phyloP scores from a whole-genome alignment of 2,113 vertebrate genomes.

The Peromyscus polionotus region DNA sequence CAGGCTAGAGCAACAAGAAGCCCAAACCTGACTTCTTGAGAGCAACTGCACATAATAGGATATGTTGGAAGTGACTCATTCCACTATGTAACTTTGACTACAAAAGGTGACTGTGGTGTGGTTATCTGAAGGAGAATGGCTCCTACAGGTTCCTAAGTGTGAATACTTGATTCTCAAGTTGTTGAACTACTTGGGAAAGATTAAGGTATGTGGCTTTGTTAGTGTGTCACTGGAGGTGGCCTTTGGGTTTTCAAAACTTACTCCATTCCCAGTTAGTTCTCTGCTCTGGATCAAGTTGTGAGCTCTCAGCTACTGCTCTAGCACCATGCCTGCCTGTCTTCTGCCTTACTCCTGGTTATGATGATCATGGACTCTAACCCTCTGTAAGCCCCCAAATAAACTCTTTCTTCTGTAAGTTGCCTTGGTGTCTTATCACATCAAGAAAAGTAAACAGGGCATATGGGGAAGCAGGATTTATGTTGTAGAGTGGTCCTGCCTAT shows the following conservation, averaged over 20 bases:
- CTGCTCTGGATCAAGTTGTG: neutral
- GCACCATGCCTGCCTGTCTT: neutral
- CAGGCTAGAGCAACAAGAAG: neutral
- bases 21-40: neutral
- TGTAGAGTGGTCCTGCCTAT: neutral
- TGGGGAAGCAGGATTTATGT: neutral
- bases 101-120: neutral
- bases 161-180: neutral
- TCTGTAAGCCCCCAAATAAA: neutral
- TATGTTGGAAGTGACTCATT: neutral
- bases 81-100: neutral
- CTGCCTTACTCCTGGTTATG: neutral
- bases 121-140: neutral
- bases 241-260: neutral
- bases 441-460: neutral
- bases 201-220: neutral
- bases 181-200: neutral
- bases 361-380: neutral
- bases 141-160: neutral
- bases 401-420: neutral
- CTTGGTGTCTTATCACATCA: neutral
- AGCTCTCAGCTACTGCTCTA: neutral
- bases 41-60: neutral
- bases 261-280: neutral
- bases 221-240: neutral